Evolutionary conservation across 2,888 invertebrate genomes (phyloP).

Genomic region (Drosophila pegasa): DNA sequence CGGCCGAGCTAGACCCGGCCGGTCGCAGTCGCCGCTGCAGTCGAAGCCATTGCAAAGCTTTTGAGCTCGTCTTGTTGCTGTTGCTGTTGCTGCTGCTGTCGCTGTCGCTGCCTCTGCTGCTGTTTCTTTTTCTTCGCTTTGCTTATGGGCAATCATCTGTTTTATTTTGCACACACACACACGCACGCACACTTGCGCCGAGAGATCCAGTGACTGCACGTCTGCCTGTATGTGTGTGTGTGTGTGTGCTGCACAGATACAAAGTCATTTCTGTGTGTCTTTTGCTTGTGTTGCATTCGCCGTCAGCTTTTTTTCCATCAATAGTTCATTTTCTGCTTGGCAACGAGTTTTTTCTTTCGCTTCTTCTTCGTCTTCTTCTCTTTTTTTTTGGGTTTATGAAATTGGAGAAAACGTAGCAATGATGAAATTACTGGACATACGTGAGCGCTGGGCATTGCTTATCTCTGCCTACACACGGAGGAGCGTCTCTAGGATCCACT

Average conservation of each 20-base stretch:
- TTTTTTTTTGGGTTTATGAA: slow-evolving; percentile 58
- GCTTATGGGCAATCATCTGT: slow-evolving; percentile 80
- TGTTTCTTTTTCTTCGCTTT: slow-evolving; percentile 56
- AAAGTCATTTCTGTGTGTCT: slow-evolving; percentile 64
- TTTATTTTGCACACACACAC: slow-evolving; percentile 69
- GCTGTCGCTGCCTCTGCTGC: slow-evolving; percentile 33
- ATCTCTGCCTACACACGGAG: slow-evolving; percentile 18
- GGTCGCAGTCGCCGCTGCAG: slow-evolving; percentile 36
- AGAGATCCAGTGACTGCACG: slow-evolving; percentile 29
- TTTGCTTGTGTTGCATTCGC: slow-evolving; percentile 71
- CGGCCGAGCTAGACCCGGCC: slow-evolving; percentile 63
- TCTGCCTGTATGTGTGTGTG: slow-evolving; percentile 17
- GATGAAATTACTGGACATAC: slow-evolving; percentile 78
- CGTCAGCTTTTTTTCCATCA: slow-evolving; percentile 71
- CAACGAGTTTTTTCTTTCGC: slow-evolving; percentile 63
- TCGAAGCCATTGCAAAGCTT: slow-evolving; percentile 42
- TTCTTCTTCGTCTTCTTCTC: slow-evolving; percentile 16
- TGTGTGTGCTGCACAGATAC: slow-evolving; percentile 43
- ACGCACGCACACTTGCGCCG: slow-evolving; percentile 18
- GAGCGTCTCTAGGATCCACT: slow-evolving; percentile 7
- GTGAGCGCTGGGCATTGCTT: slow-evolving; percentile 34
- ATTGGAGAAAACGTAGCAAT: slow-evolving; percentile 73
- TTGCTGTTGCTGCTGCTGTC: slow-evolving; percentile 32
- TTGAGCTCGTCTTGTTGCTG: slow-evolving; percentile 39
- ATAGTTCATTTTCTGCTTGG: slow-evolving; percentile 78